A percentile compares a stretch with the other conserved stretches of the same genome.
These are phyloP conservation scores for Carcina quercana DNA, from an alignment of 2,888 invertebrate genomes.

Conservation along the genomic window DNA sequence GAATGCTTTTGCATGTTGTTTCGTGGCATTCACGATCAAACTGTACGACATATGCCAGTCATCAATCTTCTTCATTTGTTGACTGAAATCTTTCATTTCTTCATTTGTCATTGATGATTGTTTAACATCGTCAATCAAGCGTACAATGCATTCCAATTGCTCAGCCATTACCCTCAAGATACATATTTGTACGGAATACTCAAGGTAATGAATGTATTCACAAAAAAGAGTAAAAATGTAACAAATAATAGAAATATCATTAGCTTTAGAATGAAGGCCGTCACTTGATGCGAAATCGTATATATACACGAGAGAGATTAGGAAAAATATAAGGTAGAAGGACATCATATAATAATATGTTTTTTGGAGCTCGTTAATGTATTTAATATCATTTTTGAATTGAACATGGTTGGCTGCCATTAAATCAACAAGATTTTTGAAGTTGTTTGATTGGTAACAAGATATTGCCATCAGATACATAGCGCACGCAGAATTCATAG, in stretches of 20 bases:
- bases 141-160: conserved; percentile 23
- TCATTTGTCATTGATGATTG: neutral
- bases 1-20: no score
- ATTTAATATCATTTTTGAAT: neutral
- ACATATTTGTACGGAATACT: no score
- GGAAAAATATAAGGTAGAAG: no score
- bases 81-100: neutral
- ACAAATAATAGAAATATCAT: no score
- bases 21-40: no score
- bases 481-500: no score
- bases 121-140: conserved; percentile 12
- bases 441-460: neutral
- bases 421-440: neutral
- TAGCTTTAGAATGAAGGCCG: no score
- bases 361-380: neutral
- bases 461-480: neutral
- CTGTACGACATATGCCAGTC: no score
- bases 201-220: no score
- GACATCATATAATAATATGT: neutral
- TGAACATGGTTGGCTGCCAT: neutral
- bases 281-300: no score
- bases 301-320: no score
- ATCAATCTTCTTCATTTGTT: conserved; percentile 16
- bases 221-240: no score
- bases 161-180: conserved; percentile 26